Evolutionary conservation across 2,888 invertebrate species (phyloP).

Genomic region (Tipula unca): DNA sequence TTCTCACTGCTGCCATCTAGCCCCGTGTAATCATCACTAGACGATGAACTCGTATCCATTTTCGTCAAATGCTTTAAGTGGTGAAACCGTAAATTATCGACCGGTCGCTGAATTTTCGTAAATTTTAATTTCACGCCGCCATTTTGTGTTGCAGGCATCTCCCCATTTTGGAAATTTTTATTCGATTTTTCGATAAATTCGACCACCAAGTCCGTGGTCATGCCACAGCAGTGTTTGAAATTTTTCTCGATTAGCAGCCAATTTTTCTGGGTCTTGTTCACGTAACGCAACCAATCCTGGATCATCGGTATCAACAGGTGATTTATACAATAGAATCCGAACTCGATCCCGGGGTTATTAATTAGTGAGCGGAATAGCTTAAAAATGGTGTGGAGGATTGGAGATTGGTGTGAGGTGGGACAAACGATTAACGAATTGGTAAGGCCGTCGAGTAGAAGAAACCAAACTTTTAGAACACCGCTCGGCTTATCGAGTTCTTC

Average conservation of each 20-base stretch:
- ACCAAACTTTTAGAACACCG: conserved; percentile 85
- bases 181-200: conserved; percentile 67
- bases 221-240: conserved; percentile 90
- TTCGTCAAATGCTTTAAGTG: conserved; percentile 28
- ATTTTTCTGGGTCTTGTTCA: conserved; percentile 58
- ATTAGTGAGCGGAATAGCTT: conserved; percentile 70
- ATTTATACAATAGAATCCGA: conserved; percentile 87
- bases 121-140: conserved; percentile 24
- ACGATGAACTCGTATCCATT: conserved; percentile 28
- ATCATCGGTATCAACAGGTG: conserved; percentile 85
- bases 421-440: conserved; percentile 74
- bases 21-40: conserved; percentile 39
- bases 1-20: conserved; percentile 37
- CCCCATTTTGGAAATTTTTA: conserved; percentile 32
- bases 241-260: conserved; percentile 76
- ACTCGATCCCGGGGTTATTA: conserved; percentile 75
- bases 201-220: conserved; percentile 85
- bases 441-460: conserved; percentile 77
- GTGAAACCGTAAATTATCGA: conserved; percentile 38
- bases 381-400: conserved; percentile 79
- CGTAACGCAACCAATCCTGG: conserved; percentile 83
- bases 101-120: conserved; percentile 38
- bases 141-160: not conserved
- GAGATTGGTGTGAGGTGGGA: conserved; percentile 80
- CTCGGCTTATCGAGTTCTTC: conserved; percentile 64